phyloP scores from a whole-genome alignment of 2,888 invertebrate genomes.

The Scrobipalpa atriplicella region DNA sequence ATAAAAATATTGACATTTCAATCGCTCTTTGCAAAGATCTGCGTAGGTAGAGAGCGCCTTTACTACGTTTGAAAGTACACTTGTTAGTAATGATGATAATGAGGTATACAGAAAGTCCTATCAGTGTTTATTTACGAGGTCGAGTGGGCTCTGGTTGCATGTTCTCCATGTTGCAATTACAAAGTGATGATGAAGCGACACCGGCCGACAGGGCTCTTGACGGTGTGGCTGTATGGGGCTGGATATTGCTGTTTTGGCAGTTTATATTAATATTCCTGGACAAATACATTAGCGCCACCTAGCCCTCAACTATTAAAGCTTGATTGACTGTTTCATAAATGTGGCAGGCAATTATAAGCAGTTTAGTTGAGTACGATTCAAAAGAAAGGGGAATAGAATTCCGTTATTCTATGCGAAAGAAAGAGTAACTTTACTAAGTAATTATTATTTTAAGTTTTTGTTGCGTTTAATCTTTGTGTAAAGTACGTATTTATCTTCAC shows the following conservation, averaged over 20 bases:
- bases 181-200: constrained; percentile 66
- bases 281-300: too few species aligned
- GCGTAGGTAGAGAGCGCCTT: too few species aligned
- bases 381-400: too few species aligned
- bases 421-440: too few species aligned
- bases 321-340: not conserved
- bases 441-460: too few species aligned
- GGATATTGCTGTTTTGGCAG: not conserved
- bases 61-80: not conserved
- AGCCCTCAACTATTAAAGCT: not conserved
- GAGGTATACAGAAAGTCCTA: constrained; percentile 12
- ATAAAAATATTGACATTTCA: not conserved
- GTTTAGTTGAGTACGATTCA: too few species aligned
- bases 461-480: too few species aligned
- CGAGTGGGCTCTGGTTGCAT: constrained; percentile 32
- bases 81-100: constrained; percentile 8
- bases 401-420: too few species aligned
- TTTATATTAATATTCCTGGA: too few species aligned
- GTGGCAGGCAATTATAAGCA: too few species aligned
- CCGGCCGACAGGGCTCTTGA: constrained; percentile 25
- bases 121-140: constrained; percentile 18
- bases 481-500: too few species aligned
- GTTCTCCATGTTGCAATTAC: constrained; percentile 68
- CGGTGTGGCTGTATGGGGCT: not conserved
- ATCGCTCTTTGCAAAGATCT: not conserved